Evolutionary conservation across 2,797 vertebrate species (phyloP).

Genomic region (Holocentrus rufus): DNA sequence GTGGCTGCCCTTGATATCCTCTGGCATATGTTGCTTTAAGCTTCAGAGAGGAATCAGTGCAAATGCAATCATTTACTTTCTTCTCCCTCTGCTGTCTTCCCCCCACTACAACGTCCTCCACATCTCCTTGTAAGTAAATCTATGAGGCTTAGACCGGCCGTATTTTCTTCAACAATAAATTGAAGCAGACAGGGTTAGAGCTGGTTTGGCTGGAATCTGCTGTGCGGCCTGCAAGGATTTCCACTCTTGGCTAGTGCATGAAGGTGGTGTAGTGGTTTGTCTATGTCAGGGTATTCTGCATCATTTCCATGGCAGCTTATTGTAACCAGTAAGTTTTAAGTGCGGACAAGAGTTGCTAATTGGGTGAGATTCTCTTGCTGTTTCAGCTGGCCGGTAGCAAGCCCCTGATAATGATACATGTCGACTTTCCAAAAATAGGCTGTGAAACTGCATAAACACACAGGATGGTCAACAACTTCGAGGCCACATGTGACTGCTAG

Average conservation of each 20-base stretch:
- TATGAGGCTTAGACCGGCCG: constrained; percentile 75
- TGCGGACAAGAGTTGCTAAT: constrained; percentile 74
- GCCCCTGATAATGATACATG: constrained; percentile 75
- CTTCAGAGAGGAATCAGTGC: constrained; percentile 58
- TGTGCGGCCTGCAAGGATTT: constrained; percentile 70
- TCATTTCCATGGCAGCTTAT: constrained; percentile 52
- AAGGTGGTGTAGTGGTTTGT: constrained; percentile 66
- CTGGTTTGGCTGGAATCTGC: constrained; percentile 67
- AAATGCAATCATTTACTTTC: constrained; percentile 61
- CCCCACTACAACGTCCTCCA: constrained; percentile 67
- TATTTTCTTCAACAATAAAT: constrained; percentile 75
- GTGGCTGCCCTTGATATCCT: constrained; percentile 69
- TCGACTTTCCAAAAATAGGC: constrained; percentile 76
- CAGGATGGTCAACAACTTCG: constrained; percentile 78
- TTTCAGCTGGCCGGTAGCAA: constrained; percentile 68
- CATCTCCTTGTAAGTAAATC: constrained; percentile 75
- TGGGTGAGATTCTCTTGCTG: constrained; percentile 74
- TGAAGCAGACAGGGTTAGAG: constrained; percentile 74
- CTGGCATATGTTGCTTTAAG: constrained; percentile 72
- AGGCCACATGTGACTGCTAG: constrained; percentile 76
- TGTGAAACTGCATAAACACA: constrained; percentile 69
- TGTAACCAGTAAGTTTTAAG: constrained; percentile 61
- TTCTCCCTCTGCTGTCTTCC: constrained; percentile 41
- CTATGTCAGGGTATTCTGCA: constrained; percentile 55
- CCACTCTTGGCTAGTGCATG: constrained; percentile 64